A percentile compares a stretch with the other conserved stretches of the same genome.
These are phyloP conservation scores for Cryptomyrus ogoouensis DNA, from an alignment of 2,113 vertebrate species.

Conservation along the genomic window DNA sequence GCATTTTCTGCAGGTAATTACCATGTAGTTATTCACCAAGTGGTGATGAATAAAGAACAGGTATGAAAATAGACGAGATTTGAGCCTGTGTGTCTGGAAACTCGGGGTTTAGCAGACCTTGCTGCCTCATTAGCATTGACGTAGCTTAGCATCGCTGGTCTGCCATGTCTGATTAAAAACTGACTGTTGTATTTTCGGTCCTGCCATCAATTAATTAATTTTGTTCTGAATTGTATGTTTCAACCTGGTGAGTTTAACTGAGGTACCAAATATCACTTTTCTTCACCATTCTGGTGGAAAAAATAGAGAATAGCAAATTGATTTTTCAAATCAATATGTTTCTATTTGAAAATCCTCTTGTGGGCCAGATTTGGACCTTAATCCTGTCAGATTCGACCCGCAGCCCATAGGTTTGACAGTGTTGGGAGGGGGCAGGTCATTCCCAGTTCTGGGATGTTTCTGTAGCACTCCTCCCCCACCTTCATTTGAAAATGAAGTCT, in stretches of 20 bases:
- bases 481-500: background rate
- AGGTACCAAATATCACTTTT: background rate
- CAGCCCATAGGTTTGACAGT: background rate
- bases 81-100: background rate
- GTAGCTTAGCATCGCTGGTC: background rate
- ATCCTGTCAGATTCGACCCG: background rate
- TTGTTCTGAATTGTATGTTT: background rate
- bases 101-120: background rate
- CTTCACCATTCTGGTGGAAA: background rate
- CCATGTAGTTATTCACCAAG: background rate
- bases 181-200: background rate
- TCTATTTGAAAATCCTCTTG: background rate
- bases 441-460: background rate
- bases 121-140: background rate
- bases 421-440: background rate
- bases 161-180: background rate
- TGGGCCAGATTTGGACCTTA: background rate
- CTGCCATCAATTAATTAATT: background rate
- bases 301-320: background rate
- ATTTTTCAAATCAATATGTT: background rate
- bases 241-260: background rate
- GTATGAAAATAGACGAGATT: background rate
- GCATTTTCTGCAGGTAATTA: background rate
- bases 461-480: background rate
- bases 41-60: background rate